phyloP scores from a whole-genome alignment of 2,888 invertebrate species.

The Pogonocherus hispidulus region DNA sequence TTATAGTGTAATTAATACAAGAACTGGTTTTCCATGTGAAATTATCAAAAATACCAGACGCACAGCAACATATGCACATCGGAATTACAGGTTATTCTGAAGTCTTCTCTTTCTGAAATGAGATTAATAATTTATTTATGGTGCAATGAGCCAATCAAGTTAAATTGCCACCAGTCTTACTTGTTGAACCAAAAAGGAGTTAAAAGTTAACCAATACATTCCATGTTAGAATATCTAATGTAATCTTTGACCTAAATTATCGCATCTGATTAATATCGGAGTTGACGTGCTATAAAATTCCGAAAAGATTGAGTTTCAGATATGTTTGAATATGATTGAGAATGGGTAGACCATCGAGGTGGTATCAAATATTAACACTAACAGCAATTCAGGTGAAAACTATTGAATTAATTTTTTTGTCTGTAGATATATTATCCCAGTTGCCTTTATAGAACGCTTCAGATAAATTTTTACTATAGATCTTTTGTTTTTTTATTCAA shows the following conservation, averaged over 20 bases:
- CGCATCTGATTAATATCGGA: background rate
- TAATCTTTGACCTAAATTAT: conserved; percentile 11
- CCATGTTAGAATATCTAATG: background rate
- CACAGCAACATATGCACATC: background rate
- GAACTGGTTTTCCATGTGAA: background rate
- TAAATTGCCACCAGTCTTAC: conserved; percentile 14
- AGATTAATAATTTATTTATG: conserved; percentile 2
- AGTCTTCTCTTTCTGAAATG: background rate
- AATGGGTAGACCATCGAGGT: background rate
- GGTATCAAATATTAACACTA: background rate
- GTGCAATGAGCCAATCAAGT: background rate
- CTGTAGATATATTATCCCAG: no score
- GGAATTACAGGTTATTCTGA: background rate
- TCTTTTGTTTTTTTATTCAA: no score
- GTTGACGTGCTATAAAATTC: conserved; percentile 10
- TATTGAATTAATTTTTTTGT: no score
- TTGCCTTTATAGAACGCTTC: no score
- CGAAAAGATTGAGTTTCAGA: conserved; percentile 16
- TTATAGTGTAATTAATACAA: background rate
- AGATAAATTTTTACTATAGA: no score
- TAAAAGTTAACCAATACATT: conserved; percentile 1
- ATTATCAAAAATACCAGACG: background rate
- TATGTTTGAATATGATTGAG: conserved; percentile 6
- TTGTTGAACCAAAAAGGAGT: conserved; percentile 3
- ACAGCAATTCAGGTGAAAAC: background rate